Conservation (phyloP, 2,888 invertebrate genomes). For the Notocelia uddmanniana region DNA sequence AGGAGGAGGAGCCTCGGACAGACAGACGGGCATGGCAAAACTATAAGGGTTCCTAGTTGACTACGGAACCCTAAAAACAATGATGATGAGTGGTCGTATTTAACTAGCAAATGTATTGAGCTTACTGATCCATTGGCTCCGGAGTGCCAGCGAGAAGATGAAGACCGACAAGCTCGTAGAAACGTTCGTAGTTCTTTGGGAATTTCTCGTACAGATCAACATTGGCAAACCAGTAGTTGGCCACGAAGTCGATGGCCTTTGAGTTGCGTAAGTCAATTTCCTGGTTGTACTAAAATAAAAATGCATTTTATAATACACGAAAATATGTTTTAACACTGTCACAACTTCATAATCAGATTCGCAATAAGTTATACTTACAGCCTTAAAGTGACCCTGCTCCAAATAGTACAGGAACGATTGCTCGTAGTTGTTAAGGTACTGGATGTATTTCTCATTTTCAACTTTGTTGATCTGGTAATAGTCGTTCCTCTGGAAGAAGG, state of each 20-base stretch:
- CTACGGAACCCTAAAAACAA: no score
- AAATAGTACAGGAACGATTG: conserved; percentile 80
- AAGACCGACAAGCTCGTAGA: conserved; percentile 86
- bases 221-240: conserved; percentile 86
- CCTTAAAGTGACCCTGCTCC: conserved; percentile 86
- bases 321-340: background rate
- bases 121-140: conserved; percentile 62
- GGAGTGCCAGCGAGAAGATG: conserved; percentile 70
- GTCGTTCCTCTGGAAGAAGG: conserved; percentile 86
- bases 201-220: conserved; percentile 74
- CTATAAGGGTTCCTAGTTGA: no score
- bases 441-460: conserved; percentile 74
- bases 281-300: conserved; percentile 64
- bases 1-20: no score
- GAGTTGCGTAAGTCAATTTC: conserved; percentile 67
- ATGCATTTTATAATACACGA: conserved; percentile 47
- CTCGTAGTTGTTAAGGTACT: conserved; percentile 87
- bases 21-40: no score
- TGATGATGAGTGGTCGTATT: no score
- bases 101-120: no score
- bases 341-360: background rate
- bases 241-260: conserved; percentile 83
- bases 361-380: conserved; percentile 73
- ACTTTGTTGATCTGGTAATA: conserved; percentile 86
- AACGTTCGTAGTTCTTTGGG: conserved; percentile 74